These are phyloP conservation scores for Cryptoleucopteryx plumbea DNA, from an alignment of 2,113 vertebrate species.

Conservation along the genomic window DNA sequence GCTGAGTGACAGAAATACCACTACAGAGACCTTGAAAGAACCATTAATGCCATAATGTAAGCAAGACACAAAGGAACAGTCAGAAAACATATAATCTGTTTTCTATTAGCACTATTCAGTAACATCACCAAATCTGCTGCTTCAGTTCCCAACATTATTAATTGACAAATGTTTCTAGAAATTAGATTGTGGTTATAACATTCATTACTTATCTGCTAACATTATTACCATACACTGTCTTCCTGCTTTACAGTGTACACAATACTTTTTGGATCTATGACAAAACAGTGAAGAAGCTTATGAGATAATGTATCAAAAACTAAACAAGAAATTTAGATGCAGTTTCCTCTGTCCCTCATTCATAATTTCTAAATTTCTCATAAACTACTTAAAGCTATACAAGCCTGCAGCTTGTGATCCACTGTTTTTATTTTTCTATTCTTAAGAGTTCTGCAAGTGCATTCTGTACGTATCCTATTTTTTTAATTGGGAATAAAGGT, in stretches of 20 bases:
- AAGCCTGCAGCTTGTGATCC: not conserved
- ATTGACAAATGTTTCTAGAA: not conserved
- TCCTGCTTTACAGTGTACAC: not conserved
- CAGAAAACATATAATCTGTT: not conserved
- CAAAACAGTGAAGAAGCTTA: not conserved
- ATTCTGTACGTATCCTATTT: not conserved
- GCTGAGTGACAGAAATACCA: not conserved
- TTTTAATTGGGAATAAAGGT: not conserved
- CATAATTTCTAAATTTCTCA: not conserved
- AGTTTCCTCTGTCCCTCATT: not conserved
- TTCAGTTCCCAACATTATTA: not conserved
- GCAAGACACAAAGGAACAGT: not conserved
- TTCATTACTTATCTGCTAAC: not conserved
- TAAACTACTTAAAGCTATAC: not conserved
- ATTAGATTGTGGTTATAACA: not conserved
- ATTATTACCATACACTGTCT: not conserved
- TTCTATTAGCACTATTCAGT: not conserved
- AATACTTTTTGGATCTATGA: not conserved
- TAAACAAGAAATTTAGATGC: not conserved
- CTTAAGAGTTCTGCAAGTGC: not conserved
- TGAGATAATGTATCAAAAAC: not conserved
- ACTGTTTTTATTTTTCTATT: not conserved
- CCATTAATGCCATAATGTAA: rapidly evolving
- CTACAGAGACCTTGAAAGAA: not conserved
- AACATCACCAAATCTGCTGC: not conserved